Evolutionary conservation across 2,888 invertebrate genomes (phyloP).

Genomic region (Melanotus villosus): DNA sequence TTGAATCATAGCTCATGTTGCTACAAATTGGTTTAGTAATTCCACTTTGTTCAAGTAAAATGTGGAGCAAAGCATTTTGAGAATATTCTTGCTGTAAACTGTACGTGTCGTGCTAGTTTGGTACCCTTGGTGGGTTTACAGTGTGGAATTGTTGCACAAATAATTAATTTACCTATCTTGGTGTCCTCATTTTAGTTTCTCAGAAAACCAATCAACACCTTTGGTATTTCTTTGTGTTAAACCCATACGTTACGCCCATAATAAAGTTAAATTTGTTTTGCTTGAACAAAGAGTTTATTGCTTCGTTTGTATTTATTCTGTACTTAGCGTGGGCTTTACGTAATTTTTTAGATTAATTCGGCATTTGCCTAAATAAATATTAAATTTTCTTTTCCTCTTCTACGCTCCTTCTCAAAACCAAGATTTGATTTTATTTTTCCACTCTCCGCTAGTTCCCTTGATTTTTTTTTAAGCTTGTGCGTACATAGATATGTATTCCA

Average conservation of each 20-base stretch:
- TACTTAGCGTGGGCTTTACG: no score
- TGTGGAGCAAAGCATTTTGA: background rate
- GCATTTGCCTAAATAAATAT: no score
- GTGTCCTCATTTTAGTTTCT: conserved; percentile 16
- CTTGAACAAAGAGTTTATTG: conserved; percentile 7
- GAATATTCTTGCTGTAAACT: background rate
- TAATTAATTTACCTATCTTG: conserved; percentile 17
- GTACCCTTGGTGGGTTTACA: background rate
- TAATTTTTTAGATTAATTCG: no score
- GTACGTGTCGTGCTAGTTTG: background rate
- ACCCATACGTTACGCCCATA: conserved; percentile 1
- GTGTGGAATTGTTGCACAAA: conserved; percentile 2
- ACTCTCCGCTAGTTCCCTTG: no score
- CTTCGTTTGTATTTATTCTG: conserved; percentile 8
- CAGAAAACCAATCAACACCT: conserved; percentile 17
- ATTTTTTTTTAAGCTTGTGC: no score
- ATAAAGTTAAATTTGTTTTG: conserved; percentile 9
- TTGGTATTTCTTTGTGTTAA: conserved; percentile 16
- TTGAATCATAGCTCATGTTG: conserved; percentile 7
- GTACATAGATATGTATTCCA: no score
- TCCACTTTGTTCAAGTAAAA: conserved; percentile 5
- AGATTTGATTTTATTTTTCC: no score
- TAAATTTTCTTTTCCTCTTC: no score
- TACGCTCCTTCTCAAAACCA: no score
- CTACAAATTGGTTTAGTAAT: conserved; percentile 16